Evolutionary conservation across 2,888 invertebrate species (phyloP).

Genomic region (Drosophila histrio): DNA sequence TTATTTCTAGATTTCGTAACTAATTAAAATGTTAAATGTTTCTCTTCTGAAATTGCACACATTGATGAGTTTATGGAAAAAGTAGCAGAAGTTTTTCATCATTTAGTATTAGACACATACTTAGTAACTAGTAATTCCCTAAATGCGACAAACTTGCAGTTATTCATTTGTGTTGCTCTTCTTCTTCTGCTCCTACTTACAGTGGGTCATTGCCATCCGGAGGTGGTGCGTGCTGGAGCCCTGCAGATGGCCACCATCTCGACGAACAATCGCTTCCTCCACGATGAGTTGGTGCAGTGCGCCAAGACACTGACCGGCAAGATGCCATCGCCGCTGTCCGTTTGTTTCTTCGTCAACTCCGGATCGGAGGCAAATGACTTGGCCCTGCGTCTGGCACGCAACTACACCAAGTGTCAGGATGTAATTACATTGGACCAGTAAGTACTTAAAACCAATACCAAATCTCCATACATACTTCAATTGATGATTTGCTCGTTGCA

Average conservation of each 20-base stretch:
- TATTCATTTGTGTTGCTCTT: neutral
- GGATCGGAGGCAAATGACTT: conserved; percentile 99
- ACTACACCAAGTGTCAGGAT: conserved; percentile 95
- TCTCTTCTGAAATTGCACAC: too few relatives aligned
- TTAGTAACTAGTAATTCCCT: too few relatives aligned
- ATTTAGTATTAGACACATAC: too few relatives aligned
- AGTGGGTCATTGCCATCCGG: conserved; percentile 99
- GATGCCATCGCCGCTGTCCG: conserved; percentile 92
- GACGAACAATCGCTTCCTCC: conserved; percentile 98
- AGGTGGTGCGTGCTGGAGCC: conserved; percentile 94
- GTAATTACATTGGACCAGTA: conserved; percentile 98
- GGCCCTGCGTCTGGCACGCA: conserved; percentile 94
- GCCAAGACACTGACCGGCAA: conserved; percentile 93
- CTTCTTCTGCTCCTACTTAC: conserved; percentile 71
- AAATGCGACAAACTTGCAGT: neutral
- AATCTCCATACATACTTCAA: neutral
- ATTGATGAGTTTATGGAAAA: too few relatives aligned
- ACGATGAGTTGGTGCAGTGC: conserved; percentile 96
- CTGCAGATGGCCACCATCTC: conserved; percentile 96
- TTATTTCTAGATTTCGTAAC: too few relatives aligned
- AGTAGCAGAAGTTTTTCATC: too few relatives aligned
- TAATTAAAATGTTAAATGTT: too few relatives aligned
- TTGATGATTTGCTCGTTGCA: conserved; percentile 84
- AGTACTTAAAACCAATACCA: conserved; percentile 85
- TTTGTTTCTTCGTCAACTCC: conserved; percentile 98